phyloP scores from a whole-genome alignment of 2,113 vertebrate genomes.

The Osmerus mordax region DNA sequence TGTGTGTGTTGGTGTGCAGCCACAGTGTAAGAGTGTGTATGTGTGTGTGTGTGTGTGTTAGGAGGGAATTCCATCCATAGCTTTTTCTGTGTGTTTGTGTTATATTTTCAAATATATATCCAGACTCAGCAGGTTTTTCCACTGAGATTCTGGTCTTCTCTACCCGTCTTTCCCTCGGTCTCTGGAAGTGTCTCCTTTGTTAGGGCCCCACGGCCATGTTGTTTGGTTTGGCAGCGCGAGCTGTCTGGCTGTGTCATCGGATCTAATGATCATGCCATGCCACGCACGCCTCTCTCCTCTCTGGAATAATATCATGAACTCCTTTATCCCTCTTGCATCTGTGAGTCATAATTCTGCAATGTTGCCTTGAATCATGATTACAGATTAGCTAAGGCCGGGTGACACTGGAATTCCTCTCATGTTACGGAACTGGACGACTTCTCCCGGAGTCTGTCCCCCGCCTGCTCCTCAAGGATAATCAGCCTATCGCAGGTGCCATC shows the following conservation, averaged over 20 bases:
- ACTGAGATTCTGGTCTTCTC: constrained; percentile 45
- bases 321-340: constrained; percentile 33
- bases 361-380: constrained; percentile 60
- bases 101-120: constrained; percentile 41
- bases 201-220: constrained; percentile 38
- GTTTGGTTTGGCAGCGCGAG: constrained; percentile 62
- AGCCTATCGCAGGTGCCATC: constrained; percentile 48
- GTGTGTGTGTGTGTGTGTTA: not conserved
- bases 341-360: constrained; percentile 40
- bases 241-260: constrained; percentile 57
- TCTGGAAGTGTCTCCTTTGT: constrained; percentile 44
- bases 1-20: not conserved
- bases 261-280: constrained; percentile 63
- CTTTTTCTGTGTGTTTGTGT: constrained; percentile 27
- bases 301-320: constrained; percentile 54
- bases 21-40: not conserved
- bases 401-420: constrained; percentile 63
- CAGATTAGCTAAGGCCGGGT: constrained; percentile 52
- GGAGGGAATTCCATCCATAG: too few species aligned
- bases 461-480: constrained; percentile 41
- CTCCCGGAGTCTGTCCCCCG: constrained; percentile 1
- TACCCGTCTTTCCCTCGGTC: constrained; percentile 55
- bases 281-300: constrained; percentile 45
- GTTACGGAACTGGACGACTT: constrained; percentile 55
- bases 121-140: constrained; percentile 41